Conservation (phyloP, 2,888 invertebrate species). For the Rotaria magnacalcarata region DNA sequence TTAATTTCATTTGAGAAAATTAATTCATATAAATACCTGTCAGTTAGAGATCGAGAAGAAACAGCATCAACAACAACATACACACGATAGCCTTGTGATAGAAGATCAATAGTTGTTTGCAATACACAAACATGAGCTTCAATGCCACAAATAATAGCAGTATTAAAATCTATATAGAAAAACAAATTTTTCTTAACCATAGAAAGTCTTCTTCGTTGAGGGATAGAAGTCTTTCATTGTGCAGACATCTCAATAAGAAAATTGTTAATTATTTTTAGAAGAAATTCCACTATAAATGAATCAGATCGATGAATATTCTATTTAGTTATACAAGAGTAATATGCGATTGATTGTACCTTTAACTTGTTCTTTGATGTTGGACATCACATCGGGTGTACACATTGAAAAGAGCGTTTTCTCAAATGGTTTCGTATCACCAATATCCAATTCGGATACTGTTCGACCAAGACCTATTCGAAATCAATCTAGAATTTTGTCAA, state of each 20-base stretch:
- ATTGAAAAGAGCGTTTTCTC: conserved; percentile 75
- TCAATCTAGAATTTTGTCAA: background rate
- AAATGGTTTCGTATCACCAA: conserved; percentile 62
- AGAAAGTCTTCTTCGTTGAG: no score
- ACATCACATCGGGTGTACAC: conserved; percentile 68
- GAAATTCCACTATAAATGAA: no score
- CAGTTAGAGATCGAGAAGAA: conserved; percentile 69
- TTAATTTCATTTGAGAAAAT: background rate
- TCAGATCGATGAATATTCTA: no score
- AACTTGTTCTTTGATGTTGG: conserved; percentile 55
- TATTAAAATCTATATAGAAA: conserved; percentile 52
- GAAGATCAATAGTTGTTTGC: conserved; percentile 72
- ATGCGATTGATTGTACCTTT: conserved; percentile 56
- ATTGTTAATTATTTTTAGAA: no score
- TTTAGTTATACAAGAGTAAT: no score
- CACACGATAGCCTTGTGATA: conserved; percentile 66
- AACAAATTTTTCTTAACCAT: background rate
- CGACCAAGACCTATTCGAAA: conserved; percentile 66
- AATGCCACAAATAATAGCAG: conserved; percentile 58
- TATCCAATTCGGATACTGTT: conserved; percentile 68
- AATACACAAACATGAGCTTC: conserved; percentile 76
- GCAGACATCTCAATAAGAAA: no score
- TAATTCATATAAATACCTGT: conserved; percentile 62
- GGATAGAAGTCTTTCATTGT: no score
- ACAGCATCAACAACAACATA: conserved; percentile 75